Conservation (phyloP, 2,797 vertebrate genomes). For the Nyctalus aviator region DNA sequence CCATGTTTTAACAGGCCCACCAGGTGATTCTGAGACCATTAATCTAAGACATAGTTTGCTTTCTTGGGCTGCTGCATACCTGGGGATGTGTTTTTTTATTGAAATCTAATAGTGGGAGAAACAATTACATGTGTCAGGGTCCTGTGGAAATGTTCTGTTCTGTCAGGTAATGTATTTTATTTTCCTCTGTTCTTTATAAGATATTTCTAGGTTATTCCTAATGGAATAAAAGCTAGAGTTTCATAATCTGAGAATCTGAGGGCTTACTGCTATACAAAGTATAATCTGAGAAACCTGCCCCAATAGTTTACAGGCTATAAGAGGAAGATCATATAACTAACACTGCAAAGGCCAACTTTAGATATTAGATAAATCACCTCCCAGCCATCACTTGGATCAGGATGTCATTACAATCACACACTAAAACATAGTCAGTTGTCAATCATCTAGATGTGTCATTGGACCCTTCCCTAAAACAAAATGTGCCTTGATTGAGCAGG, state of each 20-base stretch:
- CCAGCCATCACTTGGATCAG: neutral
- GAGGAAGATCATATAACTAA: neutral
- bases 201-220: neutral
- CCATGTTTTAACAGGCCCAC: neutral
- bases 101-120: neutral
- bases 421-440: neutral
- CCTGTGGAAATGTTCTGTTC: neutral
- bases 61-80: neutral
- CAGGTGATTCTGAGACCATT: neutral
- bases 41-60: neutral
- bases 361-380: neutral
- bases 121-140: neutral
- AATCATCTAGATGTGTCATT: neutral
- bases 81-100: conserved; percentile 18
- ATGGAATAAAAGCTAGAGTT: neutral
- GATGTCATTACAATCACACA: neutral
- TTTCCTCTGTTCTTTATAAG: neutral
- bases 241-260: neutral
- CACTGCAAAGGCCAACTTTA: neutral
- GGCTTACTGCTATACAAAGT: neutral
- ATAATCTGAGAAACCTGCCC: neutral
- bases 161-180: neutral
- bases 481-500: neutral
- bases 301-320: neutral
- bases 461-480: neutral